Base-by-base conservation (phyloP, 2,888 invertebrate species). In the Didymodactylos carnosus region DNA sequence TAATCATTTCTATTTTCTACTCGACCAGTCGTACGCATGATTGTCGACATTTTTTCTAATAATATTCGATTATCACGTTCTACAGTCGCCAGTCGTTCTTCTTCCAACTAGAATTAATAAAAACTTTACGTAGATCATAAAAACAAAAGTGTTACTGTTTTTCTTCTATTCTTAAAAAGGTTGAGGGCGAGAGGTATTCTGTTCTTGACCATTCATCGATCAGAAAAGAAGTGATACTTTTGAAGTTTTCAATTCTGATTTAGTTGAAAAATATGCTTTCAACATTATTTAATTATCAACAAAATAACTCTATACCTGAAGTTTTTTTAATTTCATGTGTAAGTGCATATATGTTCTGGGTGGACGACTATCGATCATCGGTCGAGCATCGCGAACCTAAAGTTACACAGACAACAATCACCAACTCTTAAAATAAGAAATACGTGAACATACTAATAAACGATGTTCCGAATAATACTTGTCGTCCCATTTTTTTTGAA, bases 21-120 rank as follows among this genome's bases (percentile, higher is more conserved):
- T 49, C 82, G 76, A 13, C 83, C 82, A 75, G 78, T 72, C 0
- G 82, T 83, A 76, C 82, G 78, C 82, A 83, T 83, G 46, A 82
- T 82, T 75, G 80, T 79, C 0, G 82, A 80, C 83, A 83, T 83
- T 76, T 83, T 83, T 77, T 83, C 82, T 74, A 83, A 77, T 49
- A 83, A 77, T 71, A 82, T 81, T 62, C 81, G 76, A 78, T 83
- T 83, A 77, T 83, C 83, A 72, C 83, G 76, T 76, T 83, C 83
- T 71, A 83, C 82, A 4, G 80, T 82, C 6, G 82, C 81, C 70
- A 83, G 77, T 40, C 83, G 76, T 75, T 83, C 83, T 77, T 82
- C 82, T 77, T 83, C 82, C 43, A 83, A 76, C 82, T 73, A 27
- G 3, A 70, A 41, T 16, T 16, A 39, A 14, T 25, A n/a, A 29